Evolutionary conservation across 2,888 invertebrate genomes (phyloP).

Genomic region (Andrena trimmerana): DNA sequence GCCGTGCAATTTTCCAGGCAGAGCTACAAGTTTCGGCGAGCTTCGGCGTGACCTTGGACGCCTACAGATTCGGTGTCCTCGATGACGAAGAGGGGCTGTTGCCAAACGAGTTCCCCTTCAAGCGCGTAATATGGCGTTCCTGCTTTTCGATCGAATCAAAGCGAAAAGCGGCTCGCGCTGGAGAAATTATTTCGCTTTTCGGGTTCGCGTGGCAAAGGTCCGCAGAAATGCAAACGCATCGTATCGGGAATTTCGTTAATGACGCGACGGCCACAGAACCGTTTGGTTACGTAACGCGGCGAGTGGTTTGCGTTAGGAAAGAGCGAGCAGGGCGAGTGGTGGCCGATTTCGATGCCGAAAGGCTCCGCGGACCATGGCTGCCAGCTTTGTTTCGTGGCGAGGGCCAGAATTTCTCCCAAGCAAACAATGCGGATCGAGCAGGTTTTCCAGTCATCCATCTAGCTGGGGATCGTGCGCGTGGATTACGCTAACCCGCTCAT

Average conservation of each 20-base stretch:
- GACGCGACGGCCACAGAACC: too few species aligned
- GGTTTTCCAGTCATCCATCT: not conserved
- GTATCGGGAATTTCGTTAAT: too few species aligned
- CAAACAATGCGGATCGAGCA: not conserved
- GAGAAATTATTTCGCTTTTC: too few species aligned
- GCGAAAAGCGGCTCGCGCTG: too few species aligned
- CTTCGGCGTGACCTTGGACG: not conserved
- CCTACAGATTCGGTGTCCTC: not conserved
- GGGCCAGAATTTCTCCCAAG: not conserved
- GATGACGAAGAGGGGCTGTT: not conserved
- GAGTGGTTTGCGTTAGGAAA: too few species aligned
- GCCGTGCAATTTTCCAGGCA: not conserved
- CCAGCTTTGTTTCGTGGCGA: not conserved
- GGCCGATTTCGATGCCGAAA: not conserved
- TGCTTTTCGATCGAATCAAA: too few species aligned
- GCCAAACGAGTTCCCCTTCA: not conserved
- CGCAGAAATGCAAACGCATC: too few species aligned
- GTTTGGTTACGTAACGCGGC: too few species aligned
- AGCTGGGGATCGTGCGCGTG: not conserved
- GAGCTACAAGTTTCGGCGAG: not conserved
- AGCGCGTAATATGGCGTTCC: too few species aligned
- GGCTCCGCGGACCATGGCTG: not conserved
- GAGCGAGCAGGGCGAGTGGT: too few species aligned
- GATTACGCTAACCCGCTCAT: slow-evolving; percentile 3
- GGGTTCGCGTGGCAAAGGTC: too few species aligned